These are phyloP conservation scores for Labia minor DNA, from an alignment of 2,888 invertebrate genomes.

Conservation along the genomic window DNA sequence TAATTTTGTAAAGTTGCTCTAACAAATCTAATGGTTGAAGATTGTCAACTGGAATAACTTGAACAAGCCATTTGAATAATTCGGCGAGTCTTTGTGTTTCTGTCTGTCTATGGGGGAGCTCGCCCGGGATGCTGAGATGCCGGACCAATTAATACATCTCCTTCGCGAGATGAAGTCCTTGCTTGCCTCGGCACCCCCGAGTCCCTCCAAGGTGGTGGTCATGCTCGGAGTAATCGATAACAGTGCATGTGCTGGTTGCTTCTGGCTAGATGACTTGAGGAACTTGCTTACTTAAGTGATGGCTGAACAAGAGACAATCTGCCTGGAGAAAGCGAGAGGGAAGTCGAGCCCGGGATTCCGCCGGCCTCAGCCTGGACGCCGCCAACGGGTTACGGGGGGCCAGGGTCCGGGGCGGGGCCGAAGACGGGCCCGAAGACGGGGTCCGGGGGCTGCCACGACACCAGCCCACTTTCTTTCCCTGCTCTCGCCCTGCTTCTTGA, in stretches of 20 bases:
- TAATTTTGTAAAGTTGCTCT: not conserved
- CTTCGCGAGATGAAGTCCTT: slow-evolving; percentile 26
- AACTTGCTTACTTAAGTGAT: slow-evolving; percentile 25
- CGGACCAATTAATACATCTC: slow-evolving; percentile 27
- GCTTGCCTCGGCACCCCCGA: slow-evolving; percentile 17
- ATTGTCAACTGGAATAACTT: not conserved
- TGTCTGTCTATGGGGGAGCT: not conserved
- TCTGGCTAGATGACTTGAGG: slow-evolving; percentile 23
- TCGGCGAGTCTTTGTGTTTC: not conserved
- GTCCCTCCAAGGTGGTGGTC: slow-evolving; percentile 26
- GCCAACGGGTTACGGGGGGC: slow-evolving; percentile 6
- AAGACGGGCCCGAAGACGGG: not conserved
- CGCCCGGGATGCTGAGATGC: slow-evolving; percentile 20
- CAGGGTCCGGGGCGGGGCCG: not conserved
- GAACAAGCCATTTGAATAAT: not conserved
- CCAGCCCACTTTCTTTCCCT: not conserved
- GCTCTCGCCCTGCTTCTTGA: not conserved
- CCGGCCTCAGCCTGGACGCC: not conserved
- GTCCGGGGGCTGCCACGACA: not conserved
- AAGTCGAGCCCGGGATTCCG: slow-evolving; percentile 16
- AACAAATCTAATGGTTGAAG: not conserved
- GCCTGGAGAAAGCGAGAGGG: slow-evolving; percentile 14
- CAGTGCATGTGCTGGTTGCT: slow-evolving; percentile 21
- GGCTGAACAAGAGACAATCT: slow-evolving; percentile 3
- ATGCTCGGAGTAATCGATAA: slow-evolving; percentile 27